These are phyloP conservation scores for Phacellophora camtschatica DNA, from an alignment of 30 jellyfish, hydroid and myxozoan genomes.

Conservation along the genomic window DNA sequence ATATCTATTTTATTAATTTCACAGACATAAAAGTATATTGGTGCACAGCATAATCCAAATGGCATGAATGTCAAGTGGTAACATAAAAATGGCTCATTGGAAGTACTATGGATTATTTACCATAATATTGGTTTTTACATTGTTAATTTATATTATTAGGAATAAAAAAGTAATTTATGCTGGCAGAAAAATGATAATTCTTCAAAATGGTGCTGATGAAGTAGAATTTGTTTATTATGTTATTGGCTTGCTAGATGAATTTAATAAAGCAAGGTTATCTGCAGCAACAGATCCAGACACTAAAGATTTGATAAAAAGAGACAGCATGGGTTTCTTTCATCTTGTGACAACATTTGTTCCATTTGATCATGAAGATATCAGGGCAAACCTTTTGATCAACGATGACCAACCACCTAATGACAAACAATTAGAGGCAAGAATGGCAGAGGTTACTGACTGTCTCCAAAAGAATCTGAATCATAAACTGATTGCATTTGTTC, in stretches of 20 bases:
- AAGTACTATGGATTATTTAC: not conserved
- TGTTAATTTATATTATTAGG: not conserved
- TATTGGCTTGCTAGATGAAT: not conserved
- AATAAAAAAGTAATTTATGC: not conserved
- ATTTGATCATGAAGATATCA: constrained; percentile 53
- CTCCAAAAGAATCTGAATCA: constrained; percentile 75
- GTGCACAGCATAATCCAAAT: not conserved
- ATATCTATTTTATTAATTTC: not conserved
- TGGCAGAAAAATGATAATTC: constrained; percentile 16
- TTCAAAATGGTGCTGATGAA: constrained; percentile 12
- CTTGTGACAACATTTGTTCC: constrained; percentile 79
- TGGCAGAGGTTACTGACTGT: constrained; percentile 70
- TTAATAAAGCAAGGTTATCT: constrained; percentile 44
- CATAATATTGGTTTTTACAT: not conserved
- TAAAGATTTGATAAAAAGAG: constrained; percentile 15
- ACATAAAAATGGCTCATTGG: not conserved
- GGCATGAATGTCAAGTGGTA: not conserved
- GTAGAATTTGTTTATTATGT: constrained; percentile 4
- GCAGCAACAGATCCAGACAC: constrained; percentile 54
- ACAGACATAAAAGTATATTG: not conserved
- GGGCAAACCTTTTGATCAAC: constrained; percentile 32
- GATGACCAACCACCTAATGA: constrained; percentile 65
- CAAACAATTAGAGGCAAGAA: constrained; percentile 64
- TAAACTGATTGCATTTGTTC: constrained; percentile 71
- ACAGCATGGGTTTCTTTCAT: constrained; percentile 61